Base-by-base conservation (phyloP, 1,140 invertebrate genomes). In the Dreissena polymorpha region DNA sequence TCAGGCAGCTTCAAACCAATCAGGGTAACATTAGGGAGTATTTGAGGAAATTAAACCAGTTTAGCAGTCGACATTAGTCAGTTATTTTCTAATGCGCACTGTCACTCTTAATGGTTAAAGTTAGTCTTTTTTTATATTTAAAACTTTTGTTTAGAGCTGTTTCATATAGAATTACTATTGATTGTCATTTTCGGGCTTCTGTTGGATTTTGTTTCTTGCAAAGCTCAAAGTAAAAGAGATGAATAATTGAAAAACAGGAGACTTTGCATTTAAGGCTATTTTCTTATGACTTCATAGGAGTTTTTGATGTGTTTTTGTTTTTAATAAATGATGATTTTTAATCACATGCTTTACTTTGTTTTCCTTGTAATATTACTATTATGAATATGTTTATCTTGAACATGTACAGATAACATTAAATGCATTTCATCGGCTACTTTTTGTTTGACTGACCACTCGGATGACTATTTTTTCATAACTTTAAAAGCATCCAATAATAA, bases 1-100 rank as follows among this genome's bases (percentile, higher is more conserved):
- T 63, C 68, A 65, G 71, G 64, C n/a, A 60, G 60, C 14, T 87
- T 82, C 50, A 84, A 51, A 39, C 77, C 70, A 68, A 70, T 83
- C 6, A 72, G 67, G 77, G 84, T 87, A 70, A 49, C 27, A 5
- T 39, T 74, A 51, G 49, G 39, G n/a, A 29, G 27, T 7, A 69
- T 18, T 23, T 21, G 18, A 29, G 8, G n/a, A 69, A 23, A 1
- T 23, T 69, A 5, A 23, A 69, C n/a, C 27, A 69, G n/a, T 69
- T 29, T 5, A 18, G n/a, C 67, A 6, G 27, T 21, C 6, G 7
- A 29, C 29, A 18, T 29, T 23, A 69, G 7, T 23, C 7, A 2
- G 6, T 7, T 6, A 23, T 12, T 68, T 68, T 18, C 12, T 68
- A 23, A 12, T 25, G 25, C 13, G 25, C 23, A 18, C 12, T 16